Evolutionary conservation across 2,888 invertebrate genomes (phyloP).

Genomic region (Antheraea yamamai): DNA sequence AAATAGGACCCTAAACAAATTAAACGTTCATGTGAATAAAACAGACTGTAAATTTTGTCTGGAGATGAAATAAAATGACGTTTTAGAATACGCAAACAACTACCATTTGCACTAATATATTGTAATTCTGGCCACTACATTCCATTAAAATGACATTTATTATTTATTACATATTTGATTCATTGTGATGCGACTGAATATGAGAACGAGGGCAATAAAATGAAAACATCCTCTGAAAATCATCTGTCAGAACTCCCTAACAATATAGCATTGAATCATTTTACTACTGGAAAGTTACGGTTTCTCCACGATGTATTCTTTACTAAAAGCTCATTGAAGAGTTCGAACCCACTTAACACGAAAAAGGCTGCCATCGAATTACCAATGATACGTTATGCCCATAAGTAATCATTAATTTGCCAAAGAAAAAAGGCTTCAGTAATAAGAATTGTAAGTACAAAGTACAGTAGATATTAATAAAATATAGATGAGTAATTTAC

Average conservation of each 20-base stretch:
- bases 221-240: background rate
- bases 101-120: background rate
- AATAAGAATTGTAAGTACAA: background rate
- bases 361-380: background rate
- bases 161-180: background rate
- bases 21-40: constrained; percentile 25
- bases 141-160: background rate
- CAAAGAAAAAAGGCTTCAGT: background rate
- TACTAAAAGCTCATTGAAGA: background rate
- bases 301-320: background rate
- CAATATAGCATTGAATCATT: background rate
- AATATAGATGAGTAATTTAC: background rate
- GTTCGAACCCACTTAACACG: background rate
- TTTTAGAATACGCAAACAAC: background rate
- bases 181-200: background rate
- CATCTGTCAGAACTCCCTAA: background rate
- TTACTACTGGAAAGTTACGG: background rate
- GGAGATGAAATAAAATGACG: background rate
- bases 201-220: background rate
- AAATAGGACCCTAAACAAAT: constrained; percentile 31
- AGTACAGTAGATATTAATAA: background rate
- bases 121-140: background rate
- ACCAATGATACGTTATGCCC: background rate
- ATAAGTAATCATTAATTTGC: background rate
- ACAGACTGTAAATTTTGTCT: constrained; percentile 19